phyloP scores from a whole-genome alignment of 2,888 invertebrate species.

The Nematopogon swammerdamellus region DNA sequence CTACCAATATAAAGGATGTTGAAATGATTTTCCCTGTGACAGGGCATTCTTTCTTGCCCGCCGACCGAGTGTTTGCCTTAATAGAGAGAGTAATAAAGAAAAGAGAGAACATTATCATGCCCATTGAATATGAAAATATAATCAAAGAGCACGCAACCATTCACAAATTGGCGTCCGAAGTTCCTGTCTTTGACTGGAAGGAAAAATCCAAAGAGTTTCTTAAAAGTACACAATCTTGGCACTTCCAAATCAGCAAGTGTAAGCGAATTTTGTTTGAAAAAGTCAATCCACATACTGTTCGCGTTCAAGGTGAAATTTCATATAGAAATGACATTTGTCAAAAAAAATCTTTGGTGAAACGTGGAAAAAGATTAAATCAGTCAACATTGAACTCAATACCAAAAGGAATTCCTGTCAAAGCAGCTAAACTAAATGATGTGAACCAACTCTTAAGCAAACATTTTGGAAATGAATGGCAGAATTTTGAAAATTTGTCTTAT shows the following conservation, averaged over 20 bases:
- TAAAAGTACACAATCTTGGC: conserved; percentile 8
- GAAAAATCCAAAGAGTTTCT: conserved; percentile 8
- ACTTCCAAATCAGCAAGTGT: conserved; percentile 9
- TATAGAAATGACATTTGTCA: conserved; percentile 3
- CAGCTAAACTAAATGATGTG: conserved; percentile 8
- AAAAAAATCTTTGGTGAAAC: conserved; percentile 1
- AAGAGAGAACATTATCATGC: conserved; percentile 6
- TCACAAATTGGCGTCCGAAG: conserved; percentile 2
- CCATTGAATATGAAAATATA: conserved; percentile 5
- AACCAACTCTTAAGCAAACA: conserved; percentile 9
- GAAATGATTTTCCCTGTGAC: conserved; percentile 15
- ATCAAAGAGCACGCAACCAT: conserved; percentile 5
- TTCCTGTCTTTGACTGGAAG: conserved; percentile 7
- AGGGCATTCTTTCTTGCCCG: conserved; percentile 5
- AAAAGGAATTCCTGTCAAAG: neutral
- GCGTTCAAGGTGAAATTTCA: conserved; percentile 3
- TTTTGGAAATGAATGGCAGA: conserved; percentile 8
- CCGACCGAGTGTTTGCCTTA: conserved; percentile 7
- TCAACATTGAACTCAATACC: neutral
- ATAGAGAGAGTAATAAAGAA: conserved; percentile 6
- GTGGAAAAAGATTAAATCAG: conserved; percentile 2
- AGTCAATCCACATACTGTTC: neutral
- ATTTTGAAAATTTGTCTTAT: conserved; percentile 6
- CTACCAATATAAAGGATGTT: conserved; percentile 6
- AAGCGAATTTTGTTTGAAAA: conserved; percentile 6